Conservation (phyloP, 1,140 invertebrate species). For the Scylla paramamosain region DNA sequence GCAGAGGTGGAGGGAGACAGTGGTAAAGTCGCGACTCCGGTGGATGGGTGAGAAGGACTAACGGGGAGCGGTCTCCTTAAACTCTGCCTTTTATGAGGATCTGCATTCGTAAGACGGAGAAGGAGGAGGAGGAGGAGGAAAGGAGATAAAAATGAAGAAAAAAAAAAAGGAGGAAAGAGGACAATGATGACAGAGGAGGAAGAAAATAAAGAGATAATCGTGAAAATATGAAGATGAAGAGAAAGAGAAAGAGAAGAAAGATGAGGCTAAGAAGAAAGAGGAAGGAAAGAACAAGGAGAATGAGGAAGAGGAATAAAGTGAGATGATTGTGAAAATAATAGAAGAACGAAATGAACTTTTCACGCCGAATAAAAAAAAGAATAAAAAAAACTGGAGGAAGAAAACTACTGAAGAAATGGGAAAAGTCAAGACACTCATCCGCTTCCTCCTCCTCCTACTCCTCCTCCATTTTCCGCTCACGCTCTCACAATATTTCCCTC, state of each 20-base stretch:
- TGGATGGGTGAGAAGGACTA: no score
- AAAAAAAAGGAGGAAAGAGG: background rate
- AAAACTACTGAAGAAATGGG: background rate
- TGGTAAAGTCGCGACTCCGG: no score
- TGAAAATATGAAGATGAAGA: background rate
- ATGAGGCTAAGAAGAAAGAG: background rate
- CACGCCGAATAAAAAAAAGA: background rate
- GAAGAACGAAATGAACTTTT: background rate
- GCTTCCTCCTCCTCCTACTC: background rate
- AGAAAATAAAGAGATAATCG: background rate
- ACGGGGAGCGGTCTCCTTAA: no score
- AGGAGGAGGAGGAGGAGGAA: no score
- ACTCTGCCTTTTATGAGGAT: no score
- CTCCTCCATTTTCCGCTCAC: background rate
- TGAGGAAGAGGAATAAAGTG: background rate
- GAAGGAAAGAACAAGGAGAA: background rate
- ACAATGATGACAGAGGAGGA: background rate
- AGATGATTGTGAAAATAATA: background rate
- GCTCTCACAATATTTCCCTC: background rate
- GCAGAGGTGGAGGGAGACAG: background rate
- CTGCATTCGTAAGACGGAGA: background rate
- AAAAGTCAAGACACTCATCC: background rate
- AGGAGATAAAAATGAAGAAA: no score
- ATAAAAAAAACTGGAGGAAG: background rate
- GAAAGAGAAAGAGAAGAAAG: background rate